phyloP scores from a whole-genome alignment of 2,797 vertebrate genomes.

The Oreortyx pictus region DNA sequence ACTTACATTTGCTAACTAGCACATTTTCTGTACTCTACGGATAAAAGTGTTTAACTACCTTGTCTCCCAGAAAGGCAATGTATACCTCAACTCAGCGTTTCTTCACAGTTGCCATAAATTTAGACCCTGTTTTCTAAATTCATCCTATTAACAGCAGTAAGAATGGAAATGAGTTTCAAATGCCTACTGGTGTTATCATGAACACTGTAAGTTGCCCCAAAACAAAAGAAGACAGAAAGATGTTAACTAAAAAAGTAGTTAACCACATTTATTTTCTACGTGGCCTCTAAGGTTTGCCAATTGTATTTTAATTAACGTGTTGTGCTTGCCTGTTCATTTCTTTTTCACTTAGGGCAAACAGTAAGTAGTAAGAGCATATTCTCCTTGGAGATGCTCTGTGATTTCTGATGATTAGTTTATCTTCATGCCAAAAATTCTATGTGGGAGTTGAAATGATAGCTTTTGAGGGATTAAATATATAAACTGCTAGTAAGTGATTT shows the following conservation, averaged over 20 bases:
- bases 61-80: not conserved
- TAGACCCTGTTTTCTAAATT: not conserved
- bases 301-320: not conserved
- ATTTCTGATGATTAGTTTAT: not conserved
- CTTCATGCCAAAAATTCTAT: not conserved
- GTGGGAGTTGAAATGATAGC: not conserved
- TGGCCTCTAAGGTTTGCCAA: not conserved
- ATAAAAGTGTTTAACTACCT: not conserved
- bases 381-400: not conserved
- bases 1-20: not conserved
- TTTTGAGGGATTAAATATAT: not conserved
- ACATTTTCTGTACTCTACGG: not conserved
- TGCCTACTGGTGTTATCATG: not conserved
- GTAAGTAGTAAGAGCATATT: not conserved
- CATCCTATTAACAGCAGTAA: not conserved
- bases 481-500: not conserved
- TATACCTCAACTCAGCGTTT: not conserved
- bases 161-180: not conserved
- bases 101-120: not conserved
- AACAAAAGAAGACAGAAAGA: not conserved
- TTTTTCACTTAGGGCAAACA: not conserved
- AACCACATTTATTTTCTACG: not conserved
- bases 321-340: fast-evolving
- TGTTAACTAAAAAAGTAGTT: not conserved
- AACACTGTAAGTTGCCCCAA: not conserved